Evolutionary conservation across 2,888 invertebrate genomes (phyloP).

Genomic region (Digitonthophagus gazella): DNA sequence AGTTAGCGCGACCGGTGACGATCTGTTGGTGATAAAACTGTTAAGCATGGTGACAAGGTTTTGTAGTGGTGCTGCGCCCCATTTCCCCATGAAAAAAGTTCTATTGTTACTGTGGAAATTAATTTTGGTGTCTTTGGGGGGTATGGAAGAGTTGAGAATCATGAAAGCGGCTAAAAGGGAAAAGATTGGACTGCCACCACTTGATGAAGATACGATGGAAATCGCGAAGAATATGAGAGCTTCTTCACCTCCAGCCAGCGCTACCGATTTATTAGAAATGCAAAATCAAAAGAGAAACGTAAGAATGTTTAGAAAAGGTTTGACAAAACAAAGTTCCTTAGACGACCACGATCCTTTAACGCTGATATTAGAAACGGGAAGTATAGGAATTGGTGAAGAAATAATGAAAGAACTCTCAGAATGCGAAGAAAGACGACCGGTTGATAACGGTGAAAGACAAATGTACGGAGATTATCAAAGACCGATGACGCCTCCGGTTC

Average conservation of each 20-base stretch:
- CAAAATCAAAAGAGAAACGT: conserved; percentile 77
- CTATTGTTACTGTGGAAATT: conserved; percentile 94
- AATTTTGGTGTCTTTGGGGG: conserved; percentile 87
- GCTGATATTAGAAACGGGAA: conserved; percentile 67
- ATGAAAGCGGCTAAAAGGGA: conserved; percentile 71
- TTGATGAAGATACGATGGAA: conserved; percentile 91
- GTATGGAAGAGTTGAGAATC: conserved; percentile 78
- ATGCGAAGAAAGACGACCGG: conserved; percentile 56
- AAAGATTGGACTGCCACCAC: conserved; percentile 68
- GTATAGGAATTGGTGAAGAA: conserved; percentile 62
- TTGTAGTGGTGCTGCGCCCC: conserved; percentile 92
- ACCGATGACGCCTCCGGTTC: conserved; percentile 41
- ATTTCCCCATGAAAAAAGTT: conserved; percentile 99
- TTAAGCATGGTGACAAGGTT: conserved; percentile 95
- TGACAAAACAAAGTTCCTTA: conserved; percentile 90
- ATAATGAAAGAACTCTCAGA: conserved; percentile 52
- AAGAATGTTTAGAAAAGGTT: conserved; percentile 68
- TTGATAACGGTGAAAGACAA: conserved; percentile 40
- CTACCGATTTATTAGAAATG: conserved; percentile 83
- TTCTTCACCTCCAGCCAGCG: conserved; percentile 91
- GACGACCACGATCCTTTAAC: conserved; percentile 77
- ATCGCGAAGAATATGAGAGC: conserved; percentile 93
- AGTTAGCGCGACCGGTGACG: conserved; percentile 67
- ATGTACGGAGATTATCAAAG: conserved; percentile 44
- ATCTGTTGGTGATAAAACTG: conserved; percentile 82